These are phyloP conservation scores for Lanistes nyassanus DNA, from an alignment of 1,140 invertebrate species.

Conservation along the genomic window DNA sequence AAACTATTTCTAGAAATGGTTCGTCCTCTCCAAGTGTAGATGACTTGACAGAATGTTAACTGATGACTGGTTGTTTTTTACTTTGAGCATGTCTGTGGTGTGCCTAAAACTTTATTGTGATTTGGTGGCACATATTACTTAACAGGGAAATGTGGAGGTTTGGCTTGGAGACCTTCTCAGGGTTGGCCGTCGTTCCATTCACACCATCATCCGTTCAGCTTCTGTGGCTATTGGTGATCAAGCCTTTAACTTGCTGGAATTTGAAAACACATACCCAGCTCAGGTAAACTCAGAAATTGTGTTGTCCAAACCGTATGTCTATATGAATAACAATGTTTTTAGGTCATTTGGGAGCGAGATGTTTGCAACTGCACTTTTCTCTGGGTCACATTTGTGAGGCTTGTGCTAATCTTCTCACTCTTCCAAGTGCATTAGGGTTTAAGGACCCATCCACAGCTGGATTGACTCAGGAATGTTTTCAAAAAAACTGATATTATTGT, in stretches of 20 bases:
- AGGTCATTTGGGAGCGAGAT: no score
- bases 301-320: no score
- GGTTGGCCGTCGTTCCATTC: conserved; percentile 88
- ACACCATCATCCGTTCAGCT: conserved; percentile 89
- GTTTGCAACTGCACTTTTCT: no score
- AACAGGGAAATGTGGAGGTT: conserved; percentile 88
- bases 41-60: neutral
- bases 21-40: neutral
- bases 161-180: conserved; percentile 92
- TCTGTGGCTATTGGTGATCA: conserved; percentile 84
- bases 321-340: no score
- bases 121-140: neutral
- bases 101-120: conserved; percentile 4
- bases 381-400: no score
- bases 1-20: neutral
- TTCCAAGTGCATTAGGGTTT: no score
- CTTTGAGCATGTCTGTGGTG: no score
- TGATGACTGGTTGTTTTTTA: neutral
- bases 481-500: no score
- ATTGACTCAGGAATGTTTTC: no score
- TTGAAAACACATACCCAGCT: conserved; percentile 92
- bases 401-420: no score
- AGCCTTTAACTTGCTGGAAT: conserved; percentile 85
- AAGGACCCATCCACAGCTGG: no score
- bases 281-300: conserved; percentile 73